Conservation (phyloP, 1,140 invertebrate species). For the Odontomachus brunneus region DNA sequence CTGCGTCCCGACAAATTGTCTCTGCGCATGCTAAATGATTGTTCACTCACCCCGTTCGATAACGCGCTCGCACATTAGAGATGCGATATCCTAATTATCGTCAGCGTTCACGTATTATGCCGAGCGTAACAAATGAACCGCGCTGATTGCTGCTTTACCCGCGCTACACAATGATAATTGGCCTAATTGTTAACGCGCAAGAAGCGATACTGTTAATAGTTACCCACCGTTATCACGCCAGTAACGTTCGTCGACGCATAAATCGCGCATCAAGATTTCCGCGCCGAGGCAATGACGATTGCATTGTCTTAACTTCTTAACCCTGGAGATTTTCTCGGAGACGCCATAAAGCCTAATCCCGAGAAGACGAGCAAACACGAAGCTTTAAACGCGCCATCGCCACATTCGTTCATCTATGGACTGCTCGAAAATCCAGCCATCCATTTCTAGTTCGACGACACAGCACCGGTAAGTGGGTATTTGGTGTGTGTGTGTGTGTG, state of each 20-base stretch:
- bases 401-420: conserved; percentile 28
- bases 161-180: not conserved
- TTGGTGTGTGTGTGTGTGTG: not conserved
- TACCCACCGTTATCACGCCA: not conserved
- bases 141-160: conserved; percentile 29
- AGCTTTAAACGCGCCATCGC: conserved; percentile 46
- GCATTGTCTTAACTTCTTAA: not conserved
- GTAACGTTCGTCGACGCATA: not conserved
- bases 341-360: conserved; percentile 57
- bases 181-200: conserved; percentile 28
- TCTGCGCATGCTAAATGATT: no score
- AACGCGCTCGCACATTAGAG: not conserved
- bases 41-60: not conserved
- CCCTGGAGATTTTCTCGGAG: not conserved
- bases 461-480: conserved; percentile 28
- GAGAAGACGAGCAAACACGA: not conserved
- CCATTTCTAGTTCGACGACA: conserved; percentile 61
- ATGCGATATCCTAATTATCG: conserved; percentile 8
- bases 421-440: conserved; percentile 70
- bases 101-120: not conserved
- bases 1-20: no score
- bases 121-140: conserved; percentile 21
- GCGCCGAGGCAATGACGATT: conserved; percentile 25
- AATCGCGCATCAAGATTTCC: not conserved
- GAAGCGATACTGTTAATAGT: not conserved